Evolutionary conservation across 2,888 invertebrate species (phyloP), one percentile per base, ranked within the genome.

Genomic region (Tolmerus cingulatus): DNA sequence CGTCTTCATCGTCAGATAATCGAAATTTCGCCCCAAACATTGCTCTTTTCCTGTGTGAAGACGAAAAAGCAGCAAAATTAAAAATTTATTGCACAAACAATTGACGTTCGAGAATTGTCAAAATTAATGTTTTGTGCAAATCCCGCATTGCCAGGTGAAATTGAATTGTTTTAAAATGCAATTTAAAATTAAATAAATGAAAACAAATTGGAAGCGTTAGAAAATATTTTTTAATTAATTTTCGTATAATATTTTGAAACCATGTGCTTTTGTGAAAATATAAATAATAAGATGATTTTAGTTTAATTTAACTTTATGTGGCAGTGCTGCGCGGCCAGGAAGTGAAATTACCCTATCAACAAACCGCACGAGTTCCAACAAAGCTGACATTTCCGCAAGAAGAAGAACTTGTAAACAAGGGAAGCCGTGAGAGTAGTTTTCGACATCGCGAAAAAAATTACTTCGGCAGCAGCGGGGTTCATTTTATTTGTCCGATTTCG

Each of bases 11-110:
- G 74, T 88, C 88, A 27, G 87, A 88, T 77, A 88, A 85, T 46
- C 85, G 87, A 40, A 88, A 86, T 5, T 87, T 82, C 23, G 87
- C 87, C 84, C 87, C 87, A 85, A 88, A 88, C 88, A 88, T 88
- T 66, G n/a, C 40, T 37, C 14, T 76, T 76, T 16, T 34, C 27
- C 2, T 76, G 5, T 8, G 19, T 37, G 12, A 66, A 23, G 19
- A 27, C 4, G 66, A 66, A 27, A 66, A 27, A 66, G 12, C 66
- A 66, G 27, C n/a, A 51, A 51, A 51, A 7, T n/a, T 19, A 23
- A 19, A 0, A 66, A 19, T 12, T 66, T 66, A 66, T 66, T 66
- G 66, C 27, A 57, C 57, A 57, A 51, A 19, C 51, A 66, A 66
- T 27, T 66, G 66, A 66, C 66, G 27, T 66, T 66, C 12, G 27